These are phyloP conservation scores for Drosophila ananassae DNA, from an alignment of 1,140 invertebrate species.

Conservation along the genomic window DNA sequence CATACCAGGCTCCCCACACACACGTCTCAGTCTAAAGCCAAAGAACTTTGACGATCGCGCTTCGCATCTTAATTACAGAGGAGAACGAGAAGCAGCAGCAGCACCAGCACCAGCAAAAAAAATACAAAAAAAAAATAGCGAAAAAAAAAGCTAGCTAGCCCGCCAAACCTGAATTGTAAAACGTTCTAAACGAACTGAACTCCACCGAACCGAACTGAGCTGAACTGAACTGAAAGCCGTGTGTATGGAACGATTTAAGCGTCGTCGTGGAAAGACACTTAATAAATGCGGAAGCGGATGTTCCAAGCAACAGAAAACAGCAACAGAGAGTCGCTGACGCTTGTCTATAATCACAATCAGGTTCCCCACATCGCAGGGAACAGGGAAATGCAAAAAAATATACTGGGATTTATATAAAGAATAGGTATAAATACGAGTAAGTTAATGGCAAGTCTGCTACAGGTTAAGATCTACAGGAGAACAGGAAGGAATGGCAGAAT, in stretches of 20 bases:
- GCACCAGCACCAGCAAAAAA: neutral
- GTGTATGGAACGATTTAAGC: conserved; percentile 63
- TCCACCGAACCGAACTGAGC: conserved; percentile 33
- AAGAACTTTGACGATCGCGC: conserved; percentile 79
- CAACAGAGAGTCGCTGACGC: conserved; percentile 40
- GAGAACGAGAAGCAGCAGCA: conserved; percentile 41
- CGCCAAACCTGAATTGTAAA: conserved; percentile 79
- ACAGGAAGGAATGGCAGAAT: no score
- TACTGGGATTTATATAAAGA: neutral
- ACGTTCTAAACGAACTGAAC: conserved; percentile 74
- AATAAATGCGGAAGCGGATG: conserved; percentile 84
- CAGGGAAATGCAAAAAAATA: conserved; percentile 42
- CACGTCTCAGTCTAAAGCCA: conserved; percentile 24
- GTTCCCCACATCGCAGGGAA: conserved; percentile 46
- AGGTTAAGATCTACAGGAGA: conserved; percentile 28
- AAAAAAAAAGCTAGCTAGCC: conserved; percentile 9
- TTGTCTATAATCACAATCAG: conserved; percentile 76
- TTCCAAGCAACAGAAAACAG: conserved; percentile 65
- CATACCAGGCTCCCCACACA: neutral
- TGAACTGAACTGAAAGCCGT: conserved; percentile 5
- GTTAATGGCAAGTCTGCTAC: conserved; percentile 33
- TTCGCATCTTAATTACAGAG: conserved; percentile 81
- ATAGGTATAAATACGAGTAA: conserved; percentile 15
- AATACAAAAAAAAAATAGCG: neutral
- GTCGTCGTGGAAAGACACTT: conserved; percentile 77